phyloP scores from a whole-genome alignment of 1,140 invertebrate genomes.

The Ruditapes philippinarum region DNA sequence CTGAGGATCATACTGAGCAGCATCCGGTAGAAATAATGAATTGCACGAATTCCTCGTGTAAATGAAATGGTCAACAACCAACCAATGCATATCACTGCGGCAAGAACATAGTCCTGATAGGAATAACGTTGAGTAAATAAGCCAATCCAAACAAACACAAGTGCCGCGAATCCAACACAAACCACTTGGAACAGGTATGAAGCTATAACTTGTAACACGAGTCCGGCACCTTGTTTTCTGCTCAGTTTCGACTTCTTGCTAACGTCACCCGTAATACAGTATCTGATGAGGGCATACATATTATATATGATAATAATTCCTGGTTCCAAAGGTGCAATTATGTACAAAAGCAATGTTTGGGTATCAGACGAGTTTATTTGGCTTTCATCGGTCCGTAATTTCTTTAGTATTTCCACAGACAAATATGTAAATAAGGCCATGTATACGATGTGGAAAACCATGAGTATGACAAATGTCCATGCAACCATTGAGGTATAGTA shows the following conservation, averaged over 20 bases:
- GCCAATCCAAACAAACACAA: constrained; percentile 77
- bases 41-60: constrained; percentile 80
- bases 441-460: constrained; percentile 80
- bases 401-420: constrained; percentile 62
- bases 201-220: constrained; percentile 45
- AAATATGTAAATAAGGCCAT: constrained; percentile 79
- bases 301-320: constrained; percentile 71
- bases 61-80: constrained; percentile 82
- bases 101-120: constrained; percentile 79
- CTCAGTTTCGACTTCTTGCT: constrained; percentile 6
- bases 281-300: constrained; percentile 25
- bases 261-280: constrained; percentile 39
- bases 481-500: constrained; percentile 77
- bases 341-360: constrained; percentile 68
- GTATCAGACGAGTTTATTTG: constrained; percentile 30
- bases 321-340: constrained; percentile 75
- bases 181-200: constrained; percentile 61
- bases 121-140: constrained; percentile 67
- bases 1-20: constrained; percentile 81
- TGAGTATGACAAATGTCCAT: constrained; percentile 75
- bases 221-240: constrained; percentile 6
- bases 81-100: constrained; percentile 78
- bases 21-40: constrained; percentile 84
- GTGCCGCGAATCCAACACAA: constrained; percentile 69
- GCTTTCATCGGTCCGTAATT: constrained; percentile 54